Conservation (phyloP, 2,888 invertebrate genomes). For the Paralinhomoeus sp. region DNA sequence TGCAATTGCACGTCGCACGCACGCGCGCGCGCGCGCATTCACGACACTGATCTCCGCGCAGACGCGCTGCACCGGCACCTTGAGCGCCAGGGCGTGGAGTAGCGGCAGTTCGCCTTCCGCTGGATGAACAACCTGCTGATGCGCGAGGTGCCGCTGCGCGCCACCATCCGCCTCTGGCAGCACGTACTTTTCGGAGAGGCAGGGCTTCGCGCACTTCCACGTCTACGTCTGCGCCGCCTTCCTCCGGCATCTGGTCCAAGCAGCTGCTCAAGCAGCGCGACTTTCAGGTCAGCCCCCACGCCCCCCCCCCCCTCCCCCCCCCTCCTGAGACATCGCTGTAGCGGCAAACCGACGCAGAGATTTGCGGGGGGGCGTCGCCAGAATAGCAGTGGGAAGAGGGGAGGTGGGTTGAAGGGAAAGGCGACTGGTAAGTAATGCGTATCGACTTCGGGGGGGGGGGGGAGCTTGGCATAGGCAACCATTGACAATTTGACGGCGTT, state of each 20-base stretch:
- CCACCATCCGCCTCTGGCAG: slow-evolving; percentile 96
- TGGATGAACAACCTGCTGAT: slow-evolving; percentile 99
- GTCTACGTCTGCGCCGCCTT: slow-evolving; percentile 98
- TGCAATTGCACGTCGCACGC: too few species aligned
- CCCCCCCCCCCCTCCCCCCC: too few species aligned
- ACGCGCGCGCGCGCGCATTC: too few species aligned
- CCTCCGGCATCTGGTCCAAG: slow-evolving; percentile 72
- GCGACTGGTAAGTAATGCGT: too few species aligned
- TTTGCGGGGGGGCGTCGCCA: too few species aligned
- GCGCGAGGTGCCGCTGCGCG: slow-evolving; percentile 77
- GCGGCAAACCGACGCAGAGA: too few species aligned
- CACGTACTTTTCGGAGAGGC: slow-evolving; percentile 64
- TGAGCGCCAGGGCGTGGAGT: slow-evolving; percentile 76
- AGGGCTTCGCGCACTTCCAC: slow-evolving; percentile 89
- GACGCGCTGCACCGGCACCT: slow-evolving; percentile 71
- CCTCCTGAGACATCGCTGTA: too few species aligned
- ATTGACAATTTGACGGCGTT: too few species aligned
- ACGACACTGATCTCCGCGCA: slow-evolving; percentile 24
- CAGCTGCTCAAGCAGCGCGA: slow-evolving; percentile 68
- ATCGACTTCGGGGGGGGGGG: too few species aligned
- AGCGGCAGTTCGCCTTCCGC: slow-evolving; percentile 92
- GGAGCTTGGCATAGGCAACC: too few species aligned
- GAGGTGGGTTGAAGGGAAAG: too few species aligned
- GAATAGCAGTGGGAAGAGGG: too few species aligned
- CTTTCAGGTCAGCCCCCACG: slow-evolving; percentile 89